A percentile compares a stretch with the other conserved stretches of the same genome.
Evolutionary conservation across 2,797 vertebrate genomes (phyloP).

Genomic region (Tragelaphus eurycerus): DNA sequence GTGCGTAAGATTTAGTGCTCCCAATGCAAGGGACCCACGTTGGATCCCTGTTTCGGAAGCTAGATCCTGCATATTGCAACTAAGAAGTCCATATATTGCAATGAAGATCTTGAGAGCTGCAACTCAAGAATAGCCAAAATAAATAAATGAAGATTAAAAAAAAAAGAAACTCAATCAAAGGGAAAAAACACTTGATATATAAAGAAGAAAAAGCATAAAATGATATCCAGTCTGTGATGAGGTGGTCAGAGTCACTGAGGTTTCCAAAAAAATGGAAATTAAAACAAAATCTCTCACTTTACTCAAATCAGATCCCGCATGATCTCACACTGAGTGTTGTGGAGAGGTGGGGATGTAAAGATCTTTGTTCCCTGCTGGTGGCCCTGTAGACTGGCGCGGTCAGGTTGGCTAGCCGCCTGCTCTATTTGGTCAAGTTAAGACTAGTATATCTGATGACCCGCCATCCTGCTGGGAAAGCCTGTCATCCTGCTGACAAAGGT

Average conservation of each 20-base stretch:
- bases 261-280: not conserved
- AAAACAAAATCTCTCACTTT: not conserved
- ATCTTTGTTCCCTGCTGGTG: not conserved
- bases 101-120: not conserved
- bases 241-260: not conserved
- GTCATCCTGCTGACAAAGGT: not conserved
- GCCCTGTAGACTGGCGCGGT: accelerated
- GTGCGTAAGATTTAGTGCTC: not conserved
- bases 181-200: not conserved
- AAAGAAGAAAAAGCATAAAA: not conserved
- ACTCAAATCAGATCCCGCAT: not conserved
- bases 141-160: not conserved
- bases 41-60: not conserved
- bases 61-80: not conserved
- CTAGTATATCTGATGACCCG: not conserved
- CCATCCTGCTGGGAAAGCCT: not conserved
- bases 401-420: not conserved
- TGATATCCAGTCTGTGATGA: not conserved
- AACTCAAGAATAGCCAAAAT: not conserved
- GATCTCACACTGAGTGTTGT: not conserved
- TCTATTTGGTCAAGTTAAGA: not conserved
- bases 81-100: not conserved
- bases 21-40: not conserved
- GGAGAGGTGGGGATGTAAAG: not conserved
- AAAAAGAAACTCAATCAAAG: not conserved